Evolutionary conservation across 2,113 vertebrate genomes (phyloP).

Genomic region (Lepus americanus): DNA sequence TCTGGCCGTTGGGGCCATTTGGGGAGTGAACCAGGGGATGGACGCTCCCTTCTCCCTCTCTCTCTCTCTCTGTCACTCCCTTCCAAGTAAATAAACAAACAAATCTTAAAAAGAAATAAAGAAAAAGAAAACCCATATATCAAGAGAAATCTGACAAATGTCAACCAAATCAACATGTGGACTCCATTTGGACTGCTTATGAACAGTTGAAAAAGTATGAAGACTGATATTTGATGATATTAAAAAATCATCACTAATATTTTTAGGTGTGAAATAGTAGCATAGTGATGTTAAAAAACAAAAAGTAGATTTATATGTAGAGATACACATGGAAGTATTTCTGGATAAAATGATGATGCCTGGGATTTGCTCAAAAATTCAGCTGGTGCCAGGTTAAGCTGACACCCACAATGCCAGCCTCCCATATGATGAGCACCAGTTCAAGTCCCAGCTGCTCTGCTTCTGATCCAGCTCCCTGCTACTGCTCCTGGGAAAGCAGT

Average conservation of each 20-base stretch:
- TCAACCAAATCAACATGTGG: not conserved
- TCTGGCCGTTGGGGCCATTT: too few relatives aligned
- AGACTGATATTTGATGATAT: not conserved
- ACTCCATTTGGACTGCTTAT: not conserved
- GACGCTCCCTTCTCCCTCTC: too few relatives aligned
- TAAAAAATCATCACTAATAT: not conserved
- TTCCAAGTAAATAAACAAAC: too few relatives aligned
- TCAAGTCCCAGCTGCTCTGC: too few relatives aligned
- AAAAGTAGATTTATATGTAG: not conserved
- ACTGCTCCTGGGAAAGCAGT: too few relatives aligned
- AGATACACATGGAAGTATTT: not conserved
- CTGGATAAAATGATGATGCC: not conserved
- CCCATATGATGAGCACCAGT: too few relatives aligned
- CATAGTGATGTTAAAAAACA: not conserved
- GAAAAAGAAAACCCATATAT: not conserved
- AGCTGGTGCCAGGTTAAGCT: too few relatives aligned
- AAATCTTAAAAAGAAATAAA: not conserved
- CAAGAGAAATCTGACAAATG: not conserved
- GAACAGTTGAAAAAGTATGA: not conserved
- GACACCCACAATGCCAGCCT: too few relatives aligned
- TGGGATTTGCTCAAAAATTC: not conserved
- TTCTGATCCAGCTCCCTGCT: too few relatives aligned
- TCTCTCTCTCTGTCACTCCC: too few relatives aligned
- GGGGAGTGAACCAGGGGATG: too few relatives aligned
- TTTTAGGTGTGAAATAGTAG: not conserved